Percentiles rank a stretch among this genome's conserved stretches.
phyloP scores from a whole-genome alignment of 1,140 invertebrate genomes.

The Procambarus clarkii region DNA sequence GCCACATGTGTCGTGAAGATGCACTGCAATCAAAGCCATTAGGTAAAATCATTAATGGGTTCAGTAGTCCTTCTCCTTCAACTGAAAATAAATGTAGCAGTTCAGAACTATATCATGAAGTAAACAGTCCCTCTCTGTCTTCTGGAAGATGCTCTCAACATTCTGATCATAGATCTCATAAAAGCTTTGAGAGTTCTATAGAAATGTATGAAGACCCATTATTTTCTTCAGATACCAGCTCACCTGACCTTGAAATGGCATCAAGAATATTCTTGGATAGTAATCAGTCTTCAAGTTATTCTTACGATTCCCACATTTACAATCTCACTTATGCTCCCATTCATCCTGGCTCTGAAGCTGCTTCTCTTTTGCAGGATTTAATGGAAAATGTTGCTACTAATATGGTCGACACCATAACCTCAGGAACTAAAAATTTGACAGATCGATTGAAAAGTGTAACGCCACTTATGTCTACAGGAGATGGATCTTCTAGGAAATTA shows the following conservation, averaged over 20 bases:
- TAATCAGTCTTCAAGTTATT: neutral
- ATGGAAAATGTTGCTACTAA: conserved; percentile 62
- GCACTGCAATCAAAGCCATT: conserved; percentile 37
- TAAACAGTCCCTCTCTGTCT: conserved; percentile 6
- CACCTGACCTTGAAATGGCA: conserved; percentile 36
- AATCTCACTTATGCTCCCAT: conserved; percentile 52
- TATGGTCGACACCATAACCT: conserved; percentile 47
- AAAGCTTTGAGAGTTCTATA: conserved; percentile 40
- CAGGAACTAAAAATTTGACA: conserved; percentile 39
- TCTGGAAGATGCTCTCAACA: conserved; percentile 33
- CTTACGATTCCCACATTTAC: conserved; percentile 36
- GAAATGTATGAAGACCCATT: conserved; percentile 58
- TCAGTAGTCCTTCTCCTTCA: neutral
- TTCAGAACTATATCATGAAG: neutral
- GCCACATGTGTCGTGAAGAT: conserved; percentile 29
- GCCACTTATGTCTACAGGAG: conserved; percentile 17
- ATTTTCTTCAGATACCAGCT: conserved; percentile 40
- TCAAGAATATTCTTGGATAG: conserved; percentile 22
- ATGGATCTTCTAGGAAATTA: conserved; percentile 3
- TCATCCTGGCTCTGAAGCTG: conserved; percentile 50
- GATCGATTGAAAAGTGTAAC: conserved; percentile 47
- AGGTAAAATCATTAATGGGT: neutral
- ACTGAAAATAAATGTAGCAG: neutral
- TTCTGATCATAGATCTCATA: conserved; percentile 31
- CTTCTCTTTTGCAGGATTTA: conserved; percentile 42